Evolutionary conservation across 2,113 vertebrate species (phyloP), one percentile per base, ranked within the genome.

Genomic region (Sisor rabdophorus): DNA sequence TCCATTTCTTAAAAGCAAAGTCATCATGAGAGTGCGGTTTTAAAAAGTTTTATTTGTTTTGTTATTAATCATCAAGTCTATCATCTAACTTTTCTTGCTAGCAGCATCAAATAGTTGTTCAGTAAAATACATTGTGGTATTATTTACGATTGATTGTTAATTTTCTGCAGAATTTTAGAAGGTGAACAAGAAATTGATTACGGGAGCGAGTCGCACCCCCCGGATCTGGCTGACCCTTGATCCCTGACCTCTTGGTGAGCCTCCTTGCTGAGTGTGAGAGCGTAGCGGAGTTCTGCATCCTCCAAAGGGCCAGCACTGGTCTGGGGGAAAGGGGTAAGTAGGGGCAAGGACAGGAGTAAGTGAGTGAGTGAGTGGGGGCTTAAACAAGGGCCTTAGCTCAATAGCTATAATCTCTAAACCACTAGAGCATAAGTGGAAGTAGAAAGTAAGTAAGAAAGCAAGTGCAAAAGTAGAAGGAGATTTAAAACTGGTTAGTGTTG

Each of bases 191-290:
- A 73, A 52, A 71, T 53, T 28, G 71, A 65, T 44, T 28, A 74
- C n/a, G 55, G 75, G 60, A 71, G 76, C 7, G 36, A 50, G 60
- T 70, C n/a, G 50, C 67, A 64, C 60, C 64, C 71, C 63, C n/a
- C 58, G 72, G 28, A 79, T 58, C 77, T 69, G n/a, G 55, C 54
- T 79, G 76, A 44, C 61, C 75, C 80, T 82, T 85, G 82, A 85
- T 86, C 85, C 91, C 92, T 92, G 89, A 96, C 95, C 95, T 96
- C 92, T 91, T 95, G 92, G 44, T 94, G 94, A 56, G 92, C 88
- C 89, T 97, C 94, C 89, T 93, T 92, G 93, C 95, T 96, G 91
- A 96, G 86, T 87, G 93, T 92, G 88, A 96, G 88, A 84, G 94
- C 95, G 92, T 94, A 93, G 91, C 89, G 91, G 88, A 96, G 83